Percentiles rank a stretch among this genome's conserved stretches.
phyloP scores from a whole-genome alignment of 2,797 vertebrate species.

The Chrosomus eos region DNA sequence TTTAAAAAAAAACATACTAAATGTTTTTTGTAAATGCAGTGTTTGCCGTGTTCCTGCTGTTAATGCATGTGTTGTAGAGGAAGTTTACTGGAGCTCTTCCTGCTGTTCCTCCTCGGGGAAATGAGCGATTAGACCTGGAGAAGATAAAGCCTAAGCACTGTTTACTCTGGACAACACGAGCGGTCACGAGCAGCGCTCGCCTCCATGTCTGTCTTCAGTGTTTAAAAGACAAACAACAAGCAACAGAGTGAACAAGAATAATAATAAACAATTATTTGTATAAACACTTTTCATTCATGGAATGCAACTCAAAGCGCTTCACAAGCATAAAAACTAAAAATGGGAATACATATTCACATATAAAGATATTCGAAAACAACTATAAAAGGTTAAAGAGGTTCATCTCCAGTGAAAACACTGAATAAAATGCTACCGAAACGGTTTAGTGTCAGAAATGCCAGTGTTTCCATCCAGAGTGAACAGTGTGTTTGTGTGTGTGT shows the following conservation, averaged over 20 bases:
- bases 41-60: neutral
- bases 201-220: neutral
- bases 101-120: conserved; percentile 66
- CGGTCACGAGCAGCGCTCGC: neutral
- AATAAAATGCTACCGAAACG: neutral
- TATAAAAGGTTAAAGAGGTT: too few species aligned
- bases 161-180: conserved; percentile 63
- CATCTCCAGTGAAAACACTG: neutral
- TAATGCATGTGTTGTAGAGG: neutral
- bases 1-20: too few species aligned
- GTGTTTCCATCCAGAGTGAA: neutral
- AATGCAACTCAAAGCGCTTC: too few species aligned
- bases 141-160: conserved; percentile 65
- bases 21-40: neutral
- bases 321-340: too few species aligned
- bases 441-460: too few species aligned
- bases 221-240: too few species aligned
- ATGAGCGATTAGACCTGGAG: conserved; percentile 66
- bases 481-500: neutral
- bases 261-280: too few species aligned
- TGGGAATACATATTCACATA: too few species aligned
- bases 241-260: too few species aligned
- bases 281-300: too few species aligned
- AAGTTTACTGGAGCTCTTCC: conserved; percentile 36
- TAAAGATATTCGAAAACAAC: too few species aligned